A percentile compares a stretch with the other conserved stretches of the same genome.
phyloP scores from a whole-genome alignment of 2,797 vertebrate species.

The Lepilemur ruficaudatus region DNA sequence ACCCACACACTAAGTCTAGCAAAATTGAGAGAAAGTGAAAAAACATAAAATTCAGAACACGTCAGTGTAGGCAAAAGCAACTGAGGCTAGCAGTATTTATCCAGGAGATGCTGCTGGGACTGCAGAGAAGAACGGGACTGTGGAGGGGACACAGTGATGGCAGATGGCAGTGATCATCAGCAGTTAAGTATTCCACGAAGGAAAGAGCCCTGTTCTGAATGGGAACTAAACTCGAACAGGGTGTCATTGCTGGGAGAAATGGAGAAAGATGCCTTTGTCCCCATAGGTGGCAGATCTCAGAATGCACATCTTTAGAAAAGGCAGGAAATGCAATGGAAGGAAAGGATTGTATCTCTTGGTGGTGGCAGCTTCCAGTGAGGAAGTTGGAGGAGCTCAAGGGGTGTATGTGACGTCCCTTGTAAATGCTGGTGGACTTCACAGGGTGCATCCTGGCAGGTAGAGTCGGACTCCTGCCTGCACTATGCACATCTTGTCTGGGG shows the following conservation, averaged over 20 bases:
- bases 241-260: not conserved
- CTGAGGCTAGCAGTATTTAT: not conserved
- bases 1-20: not conserved
- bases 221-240: not conserved
- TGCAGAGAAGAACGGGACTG: accelerated
- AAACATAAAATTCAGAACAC: not conserved
- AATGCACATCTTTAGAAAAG: not conserved
- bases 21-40: not conserved
- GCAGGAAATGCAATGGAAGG: not conserved
- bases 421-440: not conserved
- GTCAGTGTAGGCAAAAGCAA: not conserved
- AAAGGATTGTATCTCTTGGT: not conserved
- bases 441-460: not conserved
- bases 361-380: not conserved
- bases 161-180: not conserved
- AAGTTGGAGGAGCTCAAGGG: not conserved
- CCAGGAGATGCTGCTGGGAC: not conserved
- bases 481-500: not conserved
- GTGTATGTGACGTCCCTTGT: accelerated
- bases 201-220: not conserved
- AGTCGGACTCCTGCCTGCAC: not conserved
- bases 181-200: not conserved
- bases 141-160: not conserved
- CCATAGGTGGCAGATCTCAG: not conserved
- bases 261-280: not conserved